phyloP scores from a whole-genome alignment of 2,797 vertebrate genomes.

The Scolopax rusticola region DNA sequence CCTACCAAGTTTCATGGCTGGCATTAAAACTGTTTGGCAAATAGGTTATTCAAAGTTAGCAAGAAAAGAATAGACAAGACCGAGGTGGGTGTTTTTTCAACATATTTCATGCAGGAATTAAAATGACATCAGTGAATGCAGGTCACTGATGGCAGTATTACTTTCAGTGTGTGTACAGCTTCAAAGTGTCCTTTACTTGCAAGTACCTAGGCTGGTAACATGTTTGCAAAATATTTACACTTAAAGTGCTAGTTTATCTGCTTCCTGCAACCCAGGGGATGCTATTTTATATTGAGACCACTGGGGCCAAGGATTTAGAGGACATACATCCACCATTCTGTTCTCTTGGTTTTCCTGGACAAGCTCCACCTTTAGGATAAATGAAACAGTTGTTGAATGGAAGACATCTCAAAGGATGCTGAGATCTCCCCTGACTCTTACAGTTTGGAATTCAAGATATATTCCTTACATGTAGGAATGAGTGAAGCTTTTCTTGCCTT shows the following conservation, averaged over 20 bases:
- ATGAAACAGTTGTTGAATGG: not conserved
- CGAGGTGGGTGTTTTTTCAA: not conserved
- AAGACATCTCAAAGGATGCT: not conserved
- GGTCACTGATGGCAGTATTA: not conserved
- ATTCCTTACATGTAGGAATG: rapidly evolving
- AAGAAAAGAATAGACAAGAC: not conserved
- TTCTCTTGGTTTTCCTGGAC: not conserved
- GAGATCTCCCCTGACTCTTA: not conserved
- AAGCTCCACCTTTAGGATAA: not conserved
- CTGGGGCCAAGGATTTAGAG: not conserved
- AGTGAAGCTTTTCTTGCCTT: not conserved
- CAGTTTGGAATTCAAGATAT: not conserved
- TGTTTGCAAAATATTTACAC: not conserved
- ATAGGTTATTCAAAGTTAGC: not conserved
- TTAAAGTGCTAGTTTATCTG: not conserved
- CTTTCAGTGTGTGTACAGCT: not conserved
- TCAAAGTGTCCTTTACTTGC: not conserved
- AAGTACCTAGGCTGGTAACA: not conserved
- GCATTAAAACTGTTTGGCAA: not conserved
- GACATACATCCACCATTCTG: rapidly evolving
- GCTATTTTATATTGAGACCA: not conserved
- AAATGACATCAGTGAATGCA: not conserved
- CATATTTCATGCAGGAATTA: not conserved
- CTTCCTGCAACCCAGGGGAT: not conserved
- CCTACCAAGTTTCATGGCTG: not conserved